phyloP scores from a whole-genome alignment of 2,797 vertebrate species.

The Melanotaenia boesemani region DNA sequence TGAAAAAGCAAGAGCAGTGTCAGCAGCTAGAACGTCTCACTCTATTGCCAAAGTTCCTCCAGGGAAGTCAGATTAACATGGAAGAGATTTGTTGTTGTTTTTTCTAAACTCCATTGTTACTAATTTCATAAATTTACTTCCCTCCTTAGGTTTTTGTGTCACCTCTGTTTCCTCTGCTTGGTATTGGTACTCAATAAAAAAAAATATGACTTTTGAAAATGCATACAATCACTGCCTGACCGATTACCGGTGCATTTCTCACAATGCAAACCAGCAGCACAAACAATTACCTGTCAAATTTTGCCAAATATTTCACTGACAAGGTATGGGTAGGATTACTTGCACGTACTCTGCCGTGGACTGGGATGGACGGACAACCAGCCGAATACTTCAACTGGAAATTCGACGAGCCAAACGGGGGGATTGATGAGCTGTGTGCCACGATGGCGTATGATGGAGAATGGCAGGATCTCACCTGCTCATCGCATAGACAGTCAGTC shows the following conservation, averaged over 20 bases:
- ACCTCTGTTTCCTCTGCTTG: neutral
- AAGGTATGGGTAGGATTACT: conserved; percentile 42
- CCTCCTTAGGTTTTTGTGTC: conserved; percentile 21
- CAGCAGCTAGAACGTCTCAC: no score
- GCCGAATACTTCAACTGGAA: neutral
- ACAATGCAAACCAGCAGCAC: neutral
- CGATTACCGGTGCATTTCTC: accelerated
- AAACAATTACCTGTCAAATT: neutral
- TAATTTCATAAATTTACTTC: neutral
- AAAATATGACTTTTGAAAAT: accelerated
- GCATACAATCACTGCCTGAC: accelerated
- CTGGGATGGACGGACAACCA: accelerated
- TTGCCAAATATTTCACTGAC: neutral
- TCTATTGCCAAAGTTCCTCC: no score
- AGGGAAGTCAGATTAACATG: no score
- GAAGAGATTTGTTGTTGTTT: no score
- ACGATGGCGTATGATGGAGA: accelerated
- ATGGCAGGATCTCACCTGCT: neutral
- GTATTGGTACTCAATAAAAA: neutral
- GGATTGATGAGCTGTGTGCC: neutral
- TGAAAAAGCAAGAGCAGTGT: no score
- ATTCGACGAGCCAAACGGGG: accelerated
- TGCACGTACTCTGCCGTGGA: accelerated
- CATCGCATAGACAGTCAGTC: neutral
- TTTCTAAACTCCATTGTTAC: no score